Evolutionary conservation across 2,113 vertebrate genomes (phyloP).

Genomic region (Taurulus bubalis): DNA sequence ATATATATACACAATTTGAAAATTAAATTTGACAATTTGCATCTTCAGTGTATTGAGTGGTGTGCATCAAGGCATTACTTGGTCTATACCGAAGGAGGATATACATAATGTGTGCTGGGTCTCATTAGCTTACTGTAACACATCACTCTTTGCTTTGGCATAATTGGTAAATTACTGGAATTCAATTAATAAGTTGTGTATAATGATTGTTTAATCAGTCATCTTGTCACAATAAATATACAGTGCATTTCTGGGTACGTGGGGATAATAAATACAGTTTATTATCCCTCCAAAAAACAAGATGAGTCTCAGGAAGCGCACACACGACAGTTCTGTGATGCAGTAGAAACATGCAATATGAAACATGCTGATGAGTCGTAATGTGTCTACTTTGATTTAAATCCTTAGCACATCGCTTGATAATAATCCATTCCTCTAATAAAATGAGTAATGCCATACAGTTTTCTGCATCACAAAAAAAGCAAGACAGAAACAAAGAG

Average conservation of each 20-base stretch:
- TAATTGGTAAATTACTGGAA: no score
- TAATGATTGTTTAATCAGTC: background rate
- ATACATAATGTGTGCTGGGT: background rate
- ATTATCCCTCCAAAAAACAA: background rate
- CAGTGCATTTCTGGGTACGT: background rate
- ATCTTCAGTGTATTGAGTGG: background rate
- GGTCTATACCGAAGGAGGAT: background rate
- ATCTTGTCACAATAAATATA: background rate
- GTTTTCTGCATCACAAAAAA: background rate
- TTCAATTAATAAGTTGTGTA: no score
- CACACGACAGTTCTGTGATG: background rate
- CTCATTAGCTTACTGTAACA: background rate
- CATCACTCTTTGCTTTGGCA: no score
- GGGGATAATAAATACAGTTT: background rate
- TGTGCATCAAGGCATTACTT: background rate
- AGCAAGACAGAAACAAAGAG: conserved; percentile 1
- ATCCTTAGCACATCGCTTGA: background rate
- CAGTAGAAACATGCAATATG: background rate
- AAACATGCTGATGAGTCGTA: conserved; percentile 31
- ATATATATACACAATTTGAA: background rate
- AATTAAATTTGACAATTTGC: background rate
- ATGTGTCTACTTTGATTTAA: conserved; percentile 50
- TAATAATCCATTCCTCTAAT: conserved; percentile 32
- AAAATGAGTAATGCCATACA: conserved; percentile 36
- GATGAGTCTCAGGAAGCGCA: background rate